These are phyloP conservation scores for Schizopygopsis pylzovi DNA, from an alignment of 2,797 vertebrate species.

Conservation along the genomic window DNA sequence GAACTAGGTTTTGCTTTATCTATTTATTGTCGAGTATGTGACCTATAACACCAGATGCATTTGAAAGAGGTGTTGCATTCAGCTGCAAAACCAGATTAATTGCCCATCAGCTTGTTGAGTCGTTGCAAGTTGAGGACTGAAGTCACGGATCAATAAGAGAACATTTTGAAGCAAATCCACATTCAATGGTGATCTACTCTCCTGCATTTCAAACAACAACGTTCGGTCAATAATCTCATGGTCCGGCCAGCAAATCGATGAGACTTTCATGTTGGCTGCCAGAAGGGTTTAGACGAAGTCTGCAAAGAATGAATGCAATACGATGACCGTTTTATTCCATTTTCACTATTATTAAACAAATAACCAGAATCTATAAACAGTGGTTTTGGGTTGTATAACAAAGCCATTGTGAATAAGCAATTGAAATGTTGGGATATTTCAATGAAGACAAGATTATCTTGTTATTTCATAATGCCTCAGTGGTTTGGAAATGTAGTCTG, in stretches of 20 bases:
- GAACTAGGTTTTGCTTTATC: background rate
- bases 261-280: background rate
- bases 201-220: conserved; percentile 24
- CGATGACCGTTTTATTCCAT: background rate
- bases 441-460: background rate
- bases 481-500: conserved; percentile 7
- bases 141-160: conserved; percentile 5
- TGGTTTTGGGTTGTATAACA: background rate
- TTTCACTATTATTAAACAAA: conserved; percentile 2
- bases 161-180: conserved; percentile 38
- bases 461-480: conserved; percentile 15
- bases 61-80: background rate
- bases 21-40: conserved; percentile 25
- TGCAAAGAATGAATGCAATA: background rate
- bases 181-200: conserved; percentile 15
- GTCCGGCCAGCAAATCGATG: conserved; percentile 3
- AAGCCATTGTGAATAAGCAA: background rate
- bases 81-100: conserved; percentile 9
- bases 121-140: conserved; percentile 10
- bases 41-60: background rate
- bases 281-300: background rate
- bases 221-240: conserved; percentile 32
- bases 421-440: background rate
- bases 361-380: background rate
- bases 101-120: conserved; percentile 29